Evolutionary conservation across 2,113 vertebrate species (phyloP).

Genomic region (Eclectus roratus): DNA sequence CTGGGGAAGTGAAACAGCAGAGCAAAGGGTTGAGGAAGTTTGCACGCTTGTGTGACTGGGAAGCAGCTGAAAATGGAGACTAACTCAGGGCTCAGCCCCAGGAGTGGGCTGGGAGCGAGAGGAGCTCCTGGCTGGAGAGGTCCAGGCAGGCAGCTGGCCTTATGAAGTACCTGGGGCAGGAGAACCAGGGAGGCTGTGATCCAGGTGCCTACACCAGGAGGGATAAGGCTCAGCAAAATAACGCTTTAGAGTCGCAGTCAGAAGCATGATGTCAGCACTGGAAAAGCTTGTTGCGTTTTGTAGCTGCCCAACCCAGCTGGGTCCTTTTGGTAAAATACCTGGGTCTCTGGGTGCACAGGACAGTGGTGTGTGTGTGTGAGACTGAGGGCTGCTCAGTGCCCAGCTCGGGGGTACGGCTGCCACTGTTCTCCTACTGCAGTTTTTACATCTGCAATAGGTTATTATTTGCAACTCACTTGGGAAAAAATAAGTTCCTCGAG

Average conservation of each 20-base stretch:
- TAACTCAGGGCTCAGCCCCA: not conserved
- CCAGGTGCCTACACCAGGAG: not conserved
- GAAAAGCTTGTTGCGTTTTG: not conserved
- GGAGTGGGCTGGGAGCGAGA: not conserved
- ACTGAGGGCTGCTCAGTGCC: not conserved
- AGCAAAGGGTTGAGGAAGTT: not conserved
- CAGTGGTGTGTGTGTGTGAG: not conserved
- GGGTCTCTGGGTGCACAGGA: not conserved
- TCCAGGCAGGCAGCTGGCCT: not conserved
- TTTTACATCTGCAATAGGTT: not conserved
- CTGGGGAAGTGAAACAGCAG: not conserved
- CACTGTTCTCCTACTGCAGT: not conserved
- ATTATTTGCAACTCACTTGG: not conserved
- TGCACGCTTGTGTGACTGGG: not conserved
- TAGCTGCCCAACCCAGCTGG: not conserved
- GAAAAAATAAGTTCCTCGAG: fast-evolving
- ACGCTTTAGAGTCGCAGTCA: too few relatives aligned
- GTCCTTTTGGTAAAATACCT: not conserved
- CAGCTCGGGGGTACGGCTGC: not conserved
- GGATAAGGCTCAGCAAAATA: not conserved
- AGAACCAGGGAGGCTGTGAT: not conserved
- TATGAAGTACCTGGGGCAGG: not conserved
- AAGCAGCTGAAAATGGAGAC: not conserved
- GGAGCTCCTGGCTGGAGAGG: not conserved
- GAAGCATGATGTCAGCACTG: not conserved